Evolutionary conservation across 2,888 invertebrate species (phyloP).

Genomic region (Drosophila kambysellisi): DNA sequence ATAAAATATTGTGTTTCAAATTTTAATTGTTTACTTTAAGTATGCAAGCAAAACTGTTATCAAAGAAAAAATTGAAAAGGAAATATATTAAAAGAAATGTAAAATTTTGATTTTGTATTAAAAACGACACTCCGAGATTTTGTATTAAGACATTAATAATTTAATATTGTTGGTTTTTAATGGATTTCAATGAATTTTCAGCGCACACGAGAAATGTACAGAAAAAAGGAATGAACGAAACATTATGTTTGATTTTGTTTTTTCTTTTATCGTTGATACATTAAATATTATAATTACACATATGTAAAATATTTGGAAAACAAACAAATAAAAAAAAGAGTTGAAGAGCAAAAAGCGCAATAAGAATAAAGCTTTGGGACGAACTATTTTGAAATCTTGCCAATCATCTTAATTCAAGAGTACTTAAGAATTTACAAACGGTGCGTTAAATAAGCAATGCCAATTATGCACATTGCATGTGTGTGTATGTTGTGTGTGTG

Average conservation of each 20-base stretch:
- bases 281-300: slow-evolving; percentile 28
- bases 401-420: slow-evolving; percentile 33
- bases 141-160: slow-evolving; percentile 15
- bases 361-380: slow-evolving; percentile 48
- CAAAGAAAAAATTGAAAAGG: background rate
- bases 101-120: background rate
- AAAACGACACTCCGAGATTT: background rate
- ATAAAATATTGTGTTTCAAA: background rate
- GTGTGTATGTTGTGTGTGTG: slow-evolving; percentile 13
- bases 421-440: slow-evolving; percentile 34
- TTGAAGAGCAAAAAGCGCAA: slow-evolving; percentile 38
- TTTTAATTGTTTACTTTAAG: slow-evolving; percentile 4
- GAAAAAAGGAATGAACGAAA: slow-evolving; percentile 41
- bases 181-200: slow-evolving; percentile 66
- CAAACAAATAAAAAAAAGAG: background rate
- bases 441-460: slow-evolving; percentile 33
- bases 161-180: slow-evolving; percentile 42
- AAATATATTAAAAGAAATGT: background rate
- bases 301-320: slow-evolving; percentile 12
- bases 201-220: slow-evolving; percentile 41
- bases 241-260: slow-evolving; percentile 19
- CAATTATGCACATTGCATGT: slow-evolving; percentile 34
- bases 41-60: slow-evolving; percentile 3
- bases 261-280: slow-evolving; percentile 27
- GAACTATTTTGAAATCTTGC: slow-evolving; percentile 39